These are phyloP conservation scores for Dryobota labecula DNA, from an alignment of 2,888 invertebrate species.

Conservation along the genomic window DNA sequence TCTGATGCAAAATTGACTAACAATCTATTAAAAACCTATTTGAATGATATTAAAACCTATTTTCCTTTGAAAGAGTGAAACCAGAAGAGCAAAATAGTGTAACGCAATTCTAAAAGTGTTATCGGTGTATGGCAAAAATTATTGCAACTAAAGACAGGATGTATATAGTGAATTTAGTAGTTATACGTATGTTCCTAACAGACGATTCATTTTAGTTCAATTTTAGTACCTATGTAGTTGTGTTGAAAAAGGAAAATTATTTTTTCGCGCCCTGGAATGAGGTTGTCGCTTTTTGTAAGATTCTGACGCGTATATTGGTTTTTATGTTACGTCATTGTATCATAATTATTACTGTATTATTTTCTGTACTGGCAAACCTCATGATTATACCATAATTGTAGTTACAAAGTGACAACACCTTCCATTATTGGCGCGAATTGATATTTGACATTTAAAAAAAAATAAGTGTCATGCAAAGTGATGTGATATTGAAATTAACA, in stretches of 20 bases:
- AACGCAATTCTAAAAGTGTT: neutral
- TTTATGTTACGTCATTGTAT: too few species aligned
- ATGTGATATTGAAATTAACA: conserved; percentile 34
- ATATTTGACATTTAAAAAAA: neutral
- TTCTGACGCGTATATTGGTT: neutral
- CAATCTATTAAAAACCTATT: neutral
- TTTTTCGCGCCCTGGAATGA: conserved; percentile 8
- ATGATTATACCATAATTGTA: neutral
- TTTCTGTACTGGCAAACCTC: neutral
- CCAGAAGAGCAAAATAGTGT: neutral
- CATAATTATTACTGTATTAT: conserved; percentile 2
- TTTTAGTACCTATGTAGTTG: conserved; percentile 35
- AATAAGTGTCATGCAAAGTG: conserved; percentile 38
- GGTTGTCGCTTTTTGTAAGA: conserved; percentile 4
- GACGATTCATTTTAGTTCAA: conserved; percentile 57
- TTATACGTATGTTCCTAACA: conserved; percentile 67
- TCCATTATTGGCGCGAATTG: neutral
- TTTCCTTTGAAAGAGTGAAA: neutral
- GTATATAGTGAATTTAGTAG: conserved; percentile 66
- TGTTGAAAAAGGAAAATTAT: conserved; percentile 20
- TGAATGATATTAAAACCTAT: neutral
- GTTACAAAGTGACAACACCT: conserved; percentile 13
- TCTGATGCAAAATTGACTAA: too few species aligned
- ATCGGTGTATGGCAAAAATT: conserved; percentile 31
- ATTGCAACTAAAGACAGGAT: conserved; percentile 60